Conservation (phyloP, 2,888 invertebrate species). For the Drosophila nr. perissopoda region DNA sequence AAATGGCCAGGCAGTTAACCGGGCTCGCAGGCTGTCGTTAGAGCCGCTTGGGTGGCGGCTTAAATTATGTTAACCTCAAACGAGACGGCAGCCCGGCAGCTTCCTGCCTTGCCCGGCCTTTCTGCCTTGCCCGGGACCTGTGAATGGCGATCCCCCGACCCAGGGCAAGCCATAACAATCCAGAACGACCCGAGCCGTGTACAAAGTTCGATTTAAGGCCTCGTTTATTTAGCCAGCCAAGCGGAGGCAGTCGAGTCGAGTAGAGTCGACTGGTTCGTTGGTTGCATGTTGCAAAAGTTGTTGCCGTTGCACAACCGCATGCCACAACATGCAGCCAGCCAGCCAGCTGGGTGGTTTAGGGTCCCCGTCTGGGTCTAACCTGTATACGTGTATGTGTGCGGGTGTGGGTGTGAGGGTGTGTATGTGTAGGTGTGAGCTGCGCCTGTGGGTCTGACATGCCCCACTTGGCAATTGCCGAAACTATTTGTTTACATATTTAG, state of each 20-base stretch:
- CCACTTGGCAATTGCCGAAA: slow-evolving; percentile 81
- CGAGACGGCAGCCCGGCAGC: slow-evolving; percentile 55
- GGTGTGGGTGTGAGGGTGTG: background rate
- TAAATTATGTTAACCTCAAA: slow-evolving; percentile 81
- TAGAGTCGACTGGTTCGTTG: slow-evolving; percentile 64
- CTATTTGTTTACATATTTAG: slow-evolving; percentile 82
- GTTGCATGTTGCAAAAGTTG: slow-evolving; percentile 80
- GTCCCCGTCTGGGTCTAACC: slow-evolving; percentile 14
- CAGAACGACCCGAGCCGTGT: slow-evolving; percentile 62
- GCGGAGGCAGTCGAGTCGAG: slow-evolving; percentile 35
- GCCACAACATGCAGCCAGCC: slow-evolving; percentile 71
- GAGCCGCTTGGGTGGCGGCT: slow-evolving; percentile 67
- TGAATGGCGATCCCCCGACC: slow-evolving; percentile 10
- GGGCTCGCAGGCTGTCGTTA: slow-evolving; percentile 40
- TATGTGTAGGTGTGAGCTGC: slow-evolving; percentile 13
- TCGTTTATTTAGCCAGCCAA: slow-evolving; percentile 77
- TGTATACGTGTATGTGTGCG: slow-evolving; percentile 3
- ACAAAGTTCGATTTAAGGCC: slow-evolving; percentile 81
- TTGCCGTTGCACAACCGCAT: slow-evolving; percentile 79
- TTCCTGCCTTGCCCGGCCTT: slow-evolving; percentile 27
- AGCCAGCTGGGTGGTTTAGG: slow-evolving; percentile 8
- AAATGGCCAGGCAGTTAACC: slow-evolving; percentile 71
- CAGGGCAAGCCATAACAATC: slow-evolving; percentile 39
- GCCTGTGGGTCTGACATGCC: slow-evolving; percentile 56
- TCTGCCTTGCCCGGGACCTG: slow-evolving; percentile 1